Evolutionary conservation across 2,113 vertebrate genomes (phyloP).

Genomic region (Neopipo cinnamomea): DNA sequence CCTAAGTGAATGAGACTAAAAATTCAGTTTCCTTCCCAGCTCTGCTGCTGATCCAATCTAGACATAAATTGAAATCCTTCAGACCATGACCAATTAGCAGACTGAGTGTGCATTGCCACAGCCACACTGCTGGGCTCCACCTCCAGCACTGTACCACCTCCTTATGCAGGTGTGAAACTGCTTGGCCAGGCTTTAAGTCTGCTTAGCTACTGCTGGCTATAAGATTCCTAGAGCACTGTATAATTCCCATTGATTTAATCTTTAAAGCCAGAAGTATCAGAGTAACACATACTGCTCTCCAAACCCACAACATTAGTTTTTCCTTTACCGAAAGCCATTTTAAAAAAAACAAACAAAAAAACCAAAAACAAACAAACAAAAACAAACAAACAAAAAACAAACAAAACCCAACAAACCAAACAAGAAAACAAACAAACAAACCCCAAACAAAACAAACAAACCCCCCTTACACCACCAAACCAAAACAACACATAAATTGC

Average conservation of each 20-base stretch:
- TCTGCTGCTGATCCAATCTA: not conserved
- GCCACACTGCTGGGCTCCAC: not conserved
- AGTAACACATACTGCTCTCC: not conserved
- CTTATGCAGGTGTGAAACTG: not conserved
- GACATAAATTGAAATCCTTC: not conserved
- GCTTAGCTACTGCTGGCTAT: not conserved
- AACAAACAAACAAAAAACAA: not conserved
- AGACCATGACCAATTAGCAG: not conserved
- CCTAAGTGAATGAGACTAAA: not conserved
- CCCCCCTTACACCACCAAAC: not conserved
- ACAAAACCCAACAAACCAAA: not conserved
- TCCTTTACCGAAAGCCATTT: not conserved
- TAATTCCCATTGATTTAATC: not conserved
- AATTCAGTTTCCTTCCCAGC: not conserved
- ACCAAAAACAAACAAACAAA: not conserved
- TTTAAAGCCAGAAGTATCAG: not conserved
- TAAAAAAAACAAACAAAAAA: not conserved
- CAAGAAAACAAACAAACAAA: not conserved
- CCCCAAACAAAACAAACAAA: not conserved
- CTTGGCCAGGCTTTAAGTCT: not conserved
- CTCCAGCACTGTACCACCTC: not conserved
- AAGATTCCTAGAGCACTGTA: not conserved
- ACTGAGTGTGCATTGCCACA: not conserved
- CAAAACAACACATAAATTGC: not conserved
- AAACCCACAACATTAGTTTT: not conserved